phyloP scores from a whole-genome alignment of 2,113 vertebrate genomes.

The Chunga burmeisteri region DNA sequence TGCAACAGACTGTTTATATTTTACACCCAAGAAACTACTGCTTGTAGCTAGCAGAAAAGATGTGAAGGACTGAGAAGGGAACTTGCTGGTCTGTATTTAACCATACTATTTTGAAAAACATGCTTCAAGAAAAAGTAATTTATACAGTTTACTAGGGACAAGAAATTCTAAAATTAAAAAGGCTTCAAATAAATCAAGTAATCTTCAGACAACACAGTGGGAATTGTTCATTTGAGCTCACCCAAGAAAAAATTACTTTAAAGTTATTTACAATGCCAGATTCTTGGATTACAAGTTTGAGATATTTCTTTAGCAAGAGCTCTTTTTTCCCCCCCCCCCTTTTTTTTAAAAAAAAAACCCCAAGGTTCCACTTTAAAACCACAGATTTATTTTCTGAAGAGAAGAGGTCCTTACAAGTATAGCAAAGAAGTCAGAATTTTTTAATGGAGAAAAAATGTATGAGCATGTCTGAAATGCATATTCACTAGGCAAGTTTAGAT shows the following conservation, averaged over 20 bases:
- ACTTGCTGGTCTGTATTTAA: not conserved
- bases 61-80: not conserved
- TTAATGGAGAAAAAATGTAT: not conserved
- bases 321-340: not conserved
- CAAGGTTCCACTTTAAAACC: not conserved
- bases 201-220: not conserved
- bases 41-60: not conserved
- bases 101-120: not conserved
- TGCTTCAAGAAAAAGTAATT: not conserved
- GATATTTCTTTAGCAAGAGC: not conserved
- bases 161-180: constrained; percentile 48
- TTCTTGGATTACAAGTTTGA: not conserved
- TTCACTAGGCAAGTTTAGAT: not conserved
- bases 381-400: not conserved
- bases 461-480: not conserved
- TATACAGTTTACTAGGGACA: constrained; percentile 43
- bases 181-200: constrained; percentile 26
- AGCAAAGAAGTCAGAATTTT: not conserved
- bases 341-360: not conserved
- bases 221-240: not conserved
- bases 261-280: not conserved
- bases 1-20: constrained; percentile 1
- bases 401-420: not conserved
- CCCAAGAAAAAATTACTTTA: not conserved
- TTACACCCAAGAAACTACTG: not conserved